Conservation (phyloP, 2,888 invertebrate species). For the Drosophila basisetae region DNA sequence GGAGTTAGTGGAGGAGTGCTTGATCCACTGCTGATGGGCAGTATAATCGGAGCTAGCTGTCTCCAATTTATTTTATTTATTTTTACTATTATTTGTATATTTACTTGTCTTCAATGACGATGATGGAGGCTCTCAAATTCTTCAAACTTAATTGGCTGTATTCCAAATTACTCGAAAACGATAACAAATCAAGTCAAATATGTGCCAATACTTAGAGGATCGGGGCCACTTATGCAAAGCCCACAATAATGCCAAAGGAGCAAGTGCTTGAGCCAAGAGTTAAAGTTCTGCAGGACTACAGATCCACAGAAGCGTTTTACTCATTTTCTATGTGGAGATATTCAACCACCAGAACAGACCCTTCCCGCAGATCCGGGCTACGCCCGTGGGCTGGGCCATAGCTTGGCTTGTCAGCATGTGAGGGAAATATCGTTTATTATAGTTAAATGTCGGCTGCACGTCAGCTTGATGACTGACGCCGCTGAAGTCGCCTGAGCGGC, state of each 20-base stretch:
- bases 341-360: neutral
- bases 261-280: neutral
- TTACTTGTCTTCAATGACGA: neutral
- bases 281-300: neutral
- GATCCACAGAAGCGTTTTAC: neutral
- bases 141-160: neutral
- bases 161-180: neutral
- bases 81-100: neutral
- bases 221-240: neutral
- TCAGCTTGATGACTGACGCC: conserved; percentile 56
- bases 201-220: neutral
- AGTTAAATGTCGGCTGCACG: conserved; percentile 72
- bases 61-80: neutral
- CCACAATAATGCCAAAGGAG: neutral
- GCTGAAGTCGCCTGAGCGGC: conserved; percentile 46
- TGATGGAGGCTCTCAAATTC: fast-evolving
- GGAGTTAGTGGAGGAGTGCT: neutral
- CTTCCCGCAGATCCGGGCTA: neutral
- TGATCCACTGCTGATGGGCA: neutral
- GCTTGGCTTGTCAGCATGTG: conserved; percentile 48
- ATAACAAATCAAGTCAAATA: neutral
- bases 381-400: conserved; percentile 3
- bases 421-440: conserved; percentile 74
- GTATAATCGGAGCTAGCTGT: neutral
- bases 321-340: neutral